phyloP scores from a whole-genome alignment of 2,113 vertebrate species.

The Monopterus albus region DNA sequence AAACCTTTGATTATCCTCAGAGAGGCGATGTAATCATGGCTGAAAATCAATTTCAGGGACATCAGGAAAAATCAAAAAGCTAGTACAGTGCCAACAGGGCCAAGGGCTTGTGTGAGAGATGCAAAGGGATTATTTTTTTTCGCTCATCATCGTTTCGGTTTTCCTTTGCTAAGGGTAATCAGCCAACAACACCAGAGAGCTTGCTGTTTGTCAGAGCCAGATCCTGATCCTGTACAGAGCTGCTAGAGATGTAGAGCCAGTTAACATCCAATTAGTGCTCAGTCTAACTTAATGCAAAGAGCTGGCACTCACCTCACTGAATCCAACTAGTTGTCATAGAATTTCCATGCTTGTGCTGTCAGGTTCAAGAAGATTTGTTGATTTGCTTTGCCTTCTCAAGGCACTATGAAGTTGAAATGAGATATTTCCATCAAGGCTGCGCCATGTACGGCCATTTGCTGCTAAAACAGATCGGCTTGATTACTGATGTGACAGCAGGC shows the following conservation, averaged over 20 bases:
- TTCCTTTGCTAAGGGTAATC: constrained; percentile 79
- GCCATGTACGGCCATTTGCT: constrained; percentile 70
- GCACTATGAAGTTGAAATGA: constrained; percentile 80
- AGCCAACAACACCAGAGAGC: constrained; percentile 80
- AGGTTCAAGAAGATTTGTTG: constrained; percentile 76
- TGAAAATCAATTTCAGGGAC: constrained; percentile 83
- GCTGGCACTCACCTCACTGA: constrained; percentile 75
- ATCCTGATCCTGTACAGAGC: constrained; percentile 73
- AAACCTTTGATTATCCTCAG: constrained; percentile 81
- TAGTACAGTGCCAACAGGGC: constrained; percentile 75
- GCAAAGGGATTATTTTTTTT: constrained; percentile 48
- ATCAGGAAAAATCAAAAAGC: constrained; percentile 79
- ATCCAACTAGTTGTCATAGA: constrained; percentile 81
- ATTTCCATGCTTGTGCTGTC: constrained; percentile 79
- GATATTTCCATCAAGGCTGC: constrained; percentile 72
- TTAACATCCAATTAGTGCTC: constrained; percentile 84
- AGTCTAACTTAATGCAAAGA: constrained; percentile 82
- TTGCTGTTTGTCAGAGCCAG: constrained; percentile 75
- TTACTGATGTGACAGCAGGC: constrained; percentile 73
- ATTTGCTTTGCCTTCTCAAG: constrained; percentile 82
- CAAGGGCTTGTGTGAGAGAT: constrained; percentile 71
- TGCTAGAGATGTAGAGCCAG: constrained; percentile 81
- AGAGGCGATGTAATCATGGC: constrained; percentile 78
- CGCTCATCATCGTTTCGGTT: constrained; percentile 70
- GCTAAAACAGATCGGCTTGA: constrained; percentile 82